Conservation (phyloP, 2,888 invertebrate genomes). For the Panorpa germanica region DNA sequence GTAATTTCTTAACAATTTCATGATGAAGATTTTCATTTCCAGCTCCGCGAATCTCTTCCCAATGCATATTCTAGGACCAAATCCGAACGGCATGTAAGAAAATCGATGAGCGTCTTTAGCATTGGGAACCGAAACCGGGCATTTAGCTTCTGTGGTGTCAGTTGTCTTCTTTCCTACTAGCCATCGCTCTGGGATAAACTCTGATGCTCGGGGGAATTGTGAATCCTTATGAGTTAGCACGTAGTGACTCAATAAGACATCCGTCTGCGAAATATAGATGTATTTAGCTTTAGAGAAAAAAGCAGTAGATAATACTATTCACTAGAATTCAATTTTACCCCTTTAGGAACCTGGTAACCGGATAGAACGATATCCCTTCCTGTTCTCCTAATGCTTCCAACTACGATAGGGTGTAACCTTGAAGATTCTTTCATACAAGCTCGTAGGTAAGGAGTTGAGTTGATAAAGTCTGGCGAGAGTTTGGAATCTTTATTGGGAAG, state of each 20-base stretch:
- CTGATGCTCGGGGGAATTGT: constrained; percentile 33
- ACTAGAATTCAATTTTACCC: constrained; percentile 16
- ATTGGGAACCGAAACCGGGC: too few species aligned
- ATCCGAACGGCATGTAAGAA: too few species aligned
- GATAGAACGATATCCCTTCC: constrained; percentile 25
- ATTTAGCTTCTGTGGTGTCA: constrained; percentile 1
- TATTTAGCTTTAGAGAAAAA: background rate
- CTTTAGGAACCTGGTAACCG: constrained; percentile 26
- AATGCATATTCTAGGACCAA: too few species aligned
- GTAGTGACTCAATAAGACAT: background rate
- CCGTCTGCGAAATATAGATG: background rate
- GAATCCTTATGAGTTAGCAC: constrained; percentile 19
- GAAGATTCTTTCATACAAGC: constrained; percentile 44
- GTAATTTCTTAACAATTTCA: background rate
- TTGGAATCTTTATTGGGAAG: constrained; percentile 16
- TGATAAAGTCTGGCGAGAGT: constrained; percentile 9
- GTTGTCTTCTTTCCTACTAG: constrained; percentile 23
- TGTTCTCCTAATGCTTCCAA: constrained; percentile 23
- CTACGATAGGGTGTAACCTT: constrained; percentile 25
- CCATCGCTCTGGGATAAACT: constrained; percentile 52
- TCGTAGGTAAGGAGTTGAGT: constrained; percentile 28
- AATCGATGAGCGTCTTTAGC: constrained; percentile 16
- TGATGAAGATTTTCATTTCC: too few species aligned
- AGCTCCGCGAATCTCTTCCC: too few species aligned
- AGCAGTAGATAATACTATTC: background rate